These are phyloP conservation scores for Pachyseris speciosa DNA, from an alignment of 64 coral and sea anemone genomes.

Conservation along the genomic window DNA sequence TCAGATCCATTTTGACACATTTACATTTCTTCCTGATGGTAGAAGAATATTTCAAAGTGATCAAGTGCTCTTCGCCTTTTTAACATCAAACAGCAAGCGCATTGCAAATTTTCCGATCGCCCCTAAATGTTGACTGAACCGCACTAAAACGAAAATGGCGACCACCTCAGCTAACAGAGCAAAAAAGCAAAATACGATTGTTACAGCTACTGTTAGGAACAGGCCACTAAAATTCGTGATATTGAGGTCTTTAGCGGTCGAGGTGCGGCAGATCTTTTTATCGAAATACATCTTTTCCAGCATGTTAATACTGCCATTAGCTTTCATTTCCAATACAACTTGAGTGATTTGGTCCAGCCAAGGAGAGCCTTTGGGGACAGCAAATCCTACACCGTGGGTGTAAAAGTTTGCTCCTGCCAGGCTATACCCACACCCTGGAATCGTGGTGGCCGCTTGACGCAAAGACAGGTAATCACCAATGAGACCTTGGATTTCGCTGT, in stretches of 20 bases:
- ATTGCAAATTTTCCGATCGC: neutral
- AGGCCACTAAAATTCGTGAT: neutral
- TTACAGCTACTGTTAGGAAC: neutral
- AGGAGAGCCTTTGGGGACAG: conserved; percentile 15
- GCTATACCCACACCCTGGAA: conserved; percentile 3
- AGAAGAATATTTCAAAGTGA: neutral
- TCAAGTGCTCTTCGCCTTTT: neutral
- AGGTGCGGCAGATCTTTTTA: neutral
- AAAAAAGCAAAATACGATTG: neutral
- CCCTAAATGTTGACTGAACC: neutral
- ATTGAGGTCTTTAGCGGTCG: neutral
- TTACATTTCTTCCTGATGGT: neutral
- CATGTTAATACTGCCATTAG: neutral
- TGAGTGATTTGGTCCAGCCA: conserved; percentile 21
- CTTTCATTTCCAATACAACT: conserved; percentile 17
- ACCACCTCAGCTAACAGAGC: conserved; percentile 7
- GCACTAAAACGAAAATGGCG: neutral
- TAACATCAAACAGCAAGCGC: conserved; percentile 18
- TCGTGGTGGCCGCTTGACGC: neutral
- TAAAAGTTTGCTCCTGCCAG: neutral
- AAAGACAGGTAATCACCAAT: conserved; percentile 48
- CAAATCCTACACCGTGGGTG: conserved; percentile 23
- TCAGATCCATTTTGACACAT: neutral
- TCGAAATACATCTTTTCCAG: neutral
- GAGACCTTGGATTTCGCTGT: conserved; percentile 39